phyloP scores from a whole-genome alignment of 2,888 invertebrate genomes.

The Deroplatys truncata region DNA sequence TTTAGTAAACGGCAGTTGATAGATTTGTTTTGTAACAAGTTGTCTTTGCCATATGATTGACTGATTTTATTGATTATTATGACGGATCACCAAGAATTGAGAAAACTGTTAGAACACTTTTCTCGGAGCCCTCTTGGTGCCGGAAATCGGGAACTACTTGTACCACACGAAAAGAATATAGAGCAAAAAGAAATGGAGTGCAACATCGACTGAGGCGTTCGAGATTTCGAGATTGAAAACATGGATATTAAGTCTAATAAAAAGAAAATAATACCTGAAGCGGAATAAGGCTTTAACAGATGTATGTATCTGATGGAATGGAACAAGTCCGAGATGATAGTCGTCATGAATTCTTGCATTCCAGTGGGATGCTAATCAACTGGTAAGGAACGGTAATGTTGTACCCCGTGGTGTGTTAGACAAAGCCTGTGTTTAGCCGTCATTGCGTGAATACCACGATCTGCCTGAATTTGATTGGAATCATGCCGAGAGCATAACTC shows the following conservation, averaged over 20 bases:
- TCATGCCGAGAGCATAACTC: background rate
- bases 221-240: background rate
- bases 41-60: too few species aligned
- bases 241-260: slow-evolving; percentile 11
- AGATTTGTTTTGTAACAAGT: too few species aligned
- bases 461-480: background rate
- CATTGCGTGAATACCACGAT: background rate
- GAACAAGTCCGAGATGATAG: background rate
- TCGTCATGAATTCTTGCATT: background rate
- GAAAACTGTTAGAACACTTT: background rate
- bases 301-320: slow-evolving; percentile 5
- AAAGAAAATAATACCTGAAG: slow-evolving; percentile 4
- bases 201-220: background rate
- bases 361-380: background rate
- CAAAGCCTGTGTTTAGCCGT: background rate
- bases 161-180: background rate
- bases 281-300: background rate
- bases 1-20: too few species aligned
- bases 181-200: background rate
- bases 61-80: too few species aligned
- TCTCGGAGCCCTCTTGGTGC: background rate
- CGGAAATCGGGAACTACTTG: background rate
- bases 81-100: too few species aligned
- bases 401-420: background rate
- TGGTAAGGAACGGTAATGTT: background rate